Evolutionary conservation across 1,140 invertebrate species (phyloP), one percentile per base, ranked within the genome.

Genomic region (Diorhabda elongata): DNA sequence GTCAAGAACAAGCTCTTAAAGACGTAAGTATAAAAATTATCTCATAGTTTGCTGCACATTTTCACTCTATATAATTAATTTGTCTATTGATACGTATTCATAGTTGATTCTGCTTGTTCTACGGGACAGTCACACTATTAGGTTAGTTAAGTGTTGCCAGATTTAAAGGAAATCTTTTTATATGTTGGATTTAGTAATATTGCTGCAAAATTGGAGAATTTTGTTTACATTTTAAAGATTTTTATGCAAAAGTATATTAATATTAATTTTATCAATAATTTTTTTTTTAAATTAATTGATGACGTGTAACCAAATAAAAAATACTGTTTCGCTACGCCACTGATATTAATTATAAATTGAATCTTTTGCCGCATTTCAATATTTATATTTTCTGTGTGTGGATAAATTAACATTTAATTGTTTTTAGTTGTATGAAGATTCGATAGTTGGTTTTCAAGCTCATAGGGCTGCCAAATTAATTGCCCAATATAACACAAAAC

Each of bases 391-490:
- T 26, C 1, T 26, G 26, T 26, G 26, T 26, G 26, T 26, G 26
- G 26, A 26, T 26, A 2, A 26, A 26, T 26, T 26, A 26, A 26
- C 26, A 26, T 26, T 11, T 0, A 41, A 41, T 47, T 47, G 42
- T 59, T 73, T 74, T 70, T 52, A 78, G 73, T 6, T 87, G 0
- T 87, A 81, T 69, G 81, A 83, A 7, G 87, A 88, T 77, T 79
- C 82, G 1, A 47, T 84, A 58, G 82, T 84, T 5, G 83, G 81
- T 44, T 88, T 84, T 68, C 76, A 79, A 1, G 78, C 84, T 43
- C 82, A 87, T 74, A 79, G 83, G 26, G 80, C 82, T 42, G 80
- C 81, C 0, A 84, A 86, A 69, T 47, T 87, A 42, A 76, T 86
- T 0, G 81, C 84, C 3, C 75, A 82, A 7, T 78, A 82, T 2